Base-by-base conservation (phyloP, 2,888 invertebrate genomes). In the Sceliomorpha sp. region DNA sequence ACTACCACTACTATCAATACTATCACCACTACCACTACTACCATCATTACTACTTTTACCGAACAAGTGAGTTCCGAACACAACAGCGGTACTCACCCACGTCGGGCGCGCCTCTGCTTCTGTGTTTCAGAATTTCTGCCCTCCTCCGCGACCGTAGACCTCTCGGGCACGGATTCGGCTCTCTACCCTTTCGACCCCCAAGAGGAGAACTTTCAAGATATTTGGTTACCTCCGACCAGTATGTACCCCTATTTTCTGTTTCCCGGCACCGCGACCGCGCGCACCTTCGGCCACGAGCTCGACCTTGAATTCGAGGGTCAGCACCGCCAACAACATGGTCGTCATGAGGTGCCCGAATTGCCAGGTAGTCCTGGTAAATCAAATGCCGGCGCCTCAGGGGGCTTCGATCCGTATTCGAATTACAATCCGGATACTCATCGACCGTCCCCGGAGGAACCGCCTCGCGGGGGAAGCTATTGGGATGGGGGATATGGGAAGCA, bases 181-280 rank as follows among this genome's bases (percentile, higher is more conserved):
- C 89, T 90, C 81, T 89, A 90, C 88, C 89, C 89, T 77, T 88
- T 89, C 87, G 89, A 89, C 85, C 89, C 89, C 27, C 72, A 72
- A 55, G 64, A 73, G 58, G 69, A 64, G 83, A 88, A 88, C 89
- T 89, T 90, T 89, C 89, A 90, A 88, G 90, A 90, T 83, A 88
- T 89, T 86, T 90, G 90, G 89, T 90, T 89, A 81, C 89, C 90
- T 74, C 89, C 90, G 78, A 89, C 90, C 82, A 89, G 89, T 86
- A 88, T 88, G 81, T 90, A 89, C 82, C 92, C 92, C 73, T 91
- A 91, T 87, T 91, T 92, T 89, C 89, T 92, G 78, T 91, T 91
- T 85, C 91, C 92, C 78, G 90, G 89, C 86, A 72, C 89, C 88
- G 82, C 89, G 86, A 83, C 89, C 88, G 62, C 88, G 88, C 75